phyloP scores from a whole-genome alignment of 2,888 invertebrate genomes.

The Odontothrips loti region DNA sequence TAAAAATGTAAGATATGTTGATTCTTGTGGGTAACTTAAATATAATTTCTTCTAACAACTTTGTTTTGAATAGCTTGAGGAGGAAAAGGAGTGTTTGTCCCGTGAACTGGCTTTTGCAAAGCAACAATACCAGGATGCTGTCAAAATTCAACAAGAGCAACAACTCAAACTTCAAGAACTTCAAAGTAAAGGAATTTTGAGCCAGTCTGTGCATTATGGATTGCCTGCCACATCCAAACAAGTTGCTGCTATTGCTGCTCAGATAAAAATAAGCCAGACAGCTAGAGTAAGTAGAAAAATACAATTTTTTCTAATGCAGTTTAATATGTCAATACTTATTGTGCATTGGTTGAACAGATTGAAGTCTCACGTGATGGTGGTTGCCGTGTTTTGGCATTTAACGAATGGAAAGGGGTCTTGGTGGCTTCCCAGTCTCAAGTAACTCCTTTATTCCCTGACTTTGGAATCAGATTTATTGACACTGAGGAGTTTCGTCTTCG shows the following conservation, averaged over 20 bases:
- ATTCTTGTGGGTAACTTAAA: not conserved
- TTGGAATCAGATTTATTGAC: conserved; percentile 72
- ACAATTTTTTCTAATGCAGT: not conserved
- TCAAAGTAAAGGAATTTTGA: not conserved
- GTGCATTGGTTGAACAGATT: conserved; percentile 59
- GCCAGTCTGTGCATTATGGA: not conserved
- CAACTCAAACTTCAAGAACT: not conserved
- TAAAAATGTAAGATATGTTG: conserved; percentile 35
- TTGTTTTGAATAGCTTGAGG: not conserved
- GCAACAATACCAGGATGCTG: not conserved
- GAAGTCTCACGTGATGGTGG: conserved; percentile 65
- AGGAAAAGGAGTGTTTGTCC: conserved; percentile 48
- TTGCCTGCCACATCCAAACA: not conserved
- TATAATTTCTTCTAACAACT: not conserved
- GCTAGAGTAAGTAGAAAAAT: not conserved
- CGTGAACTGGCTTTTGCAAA: not conserved
- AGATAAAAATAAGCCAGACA: not conserved
- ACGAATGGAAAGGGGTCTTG: conserved; percentile 59
- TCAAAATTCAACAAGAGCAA: conserved; percentile 4
- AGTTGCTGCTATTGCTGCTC: conserved; percentile 7
- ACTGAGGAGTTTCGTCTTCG: conserved; percentile 60
- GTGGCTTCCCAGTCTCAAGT: conserved; percentile 71
- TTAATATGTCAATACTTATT: conserved; percentile 12
- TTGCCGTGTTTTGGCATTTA: conserved; percentile 75
- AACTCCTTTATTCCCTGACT: conserved; percentile 68